Conservation (phyloP, 37 sponge, comb jelly and placozoan genomes). For the Oopsacas minuta region DNA sequence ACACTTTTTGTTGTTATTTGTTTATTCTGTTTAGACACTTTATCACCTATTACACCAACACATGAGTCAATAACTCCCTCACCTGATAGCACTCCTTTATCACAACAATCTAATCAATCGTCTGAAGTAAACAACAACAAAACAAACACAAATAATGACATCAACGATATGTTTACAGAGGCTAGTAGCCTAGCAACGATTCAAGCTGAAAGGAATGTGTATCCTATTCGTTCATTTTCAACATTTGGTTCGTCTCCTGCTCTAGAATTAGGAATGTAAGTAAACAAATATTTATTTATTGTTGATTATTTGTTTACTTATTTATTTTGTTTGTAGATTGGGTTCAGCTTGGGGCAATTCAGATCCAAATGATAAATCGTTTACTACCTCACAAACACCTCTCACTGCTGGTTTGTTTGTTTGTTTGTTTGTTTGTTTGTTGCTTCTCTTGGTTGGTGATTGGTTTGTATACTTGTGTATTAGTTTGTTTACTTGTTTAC, state of each 20-base stretch:
- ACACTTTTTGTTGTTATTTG: not conserved
- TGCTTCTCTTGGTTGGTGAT: not conserved
- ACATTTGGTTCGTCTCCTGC: not conserved
- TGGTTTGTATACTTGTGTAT: not conserved
- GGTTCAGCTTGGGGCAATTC: not conserved
- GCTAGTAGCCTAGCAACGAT: not conserved
- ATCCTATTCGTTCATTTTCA: not conserved
- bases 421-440: not conserved
- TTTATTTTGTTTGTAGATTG: not conserved
- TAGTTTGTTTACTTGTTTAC: not conserved
- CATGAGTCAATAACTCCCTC: not conserved
- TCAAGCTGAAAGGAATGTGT: not conserved
- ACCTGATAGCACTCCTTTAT: not conserved
- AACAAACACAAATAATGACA: not conserved
- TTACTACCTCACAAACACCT: not conserved
- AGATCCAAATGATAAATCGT: not conserved
- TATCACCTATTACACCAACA: not conserved
- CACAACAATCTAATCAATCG: not conserved
- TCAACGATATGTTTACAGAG: not conserved
- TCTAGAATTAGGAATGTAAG: not conserved
- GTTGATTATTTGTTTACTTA: not conserved
- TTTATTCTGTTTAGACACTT: not conserved
- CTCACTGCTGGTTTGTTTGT: not conserved
- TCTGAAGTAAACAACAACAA: not conserved
- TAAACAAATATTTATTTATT: not conserved